Base-by-base conservation (phyloP, 2,797 vertebrate species). In the Micromesistius poutassou region DNA sequence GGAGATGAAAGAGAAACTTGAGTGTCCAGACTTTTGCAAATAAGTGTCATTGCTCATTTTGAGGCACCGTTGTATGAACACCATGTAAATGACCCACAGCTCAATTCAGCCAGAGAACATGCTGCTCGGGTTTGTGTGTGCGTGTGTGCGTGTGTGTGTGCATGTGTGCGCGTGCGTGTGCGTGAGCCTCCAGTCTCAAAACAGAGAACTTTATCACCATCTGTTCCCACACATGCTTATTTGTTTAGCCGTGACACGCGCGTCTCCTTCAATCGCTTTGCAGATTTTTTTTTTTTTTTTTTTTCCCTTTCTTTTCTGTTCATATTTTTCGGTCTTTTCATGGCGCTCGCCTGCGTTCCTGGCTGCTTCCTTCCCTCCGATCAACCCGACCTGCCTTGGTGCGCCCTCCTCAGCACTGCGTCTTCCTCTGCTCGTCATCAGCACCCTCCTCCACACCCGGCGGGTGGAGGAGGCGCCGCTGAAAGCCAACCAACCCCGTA, bases 151-250 rank as follows among this genome's bases (percentile, higher is more conserved):
- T 33, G 76, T 14, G 25, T 30, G 25, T 14, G 72, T 38, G 75
- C 76, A 79, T 78, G 42, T 36, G 75, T 76, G 77, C 77, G 82
- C 14, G 13, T 5, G 7, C 22, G 83, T 76, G 80, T 12, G 46
- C 76, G 73, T 4, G 46, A 90, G 86, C 86, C 81, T 86, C 84
- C 79, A 83, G 88, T 87, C 88, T 89, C 84, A 84, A 90, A 92
- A 89, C 88, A 85, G 89, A 91, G 88, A 91, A 89, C 89, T 92
- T 92, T 91, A 91, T 92, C 90, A 91, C 91, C 91, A 93, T 93
- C 92, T 93, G 92, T 91, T 91, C 89, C 79, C 87, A 85, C 91
- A 91, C 91, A 91, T 93, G 92, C 89, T 92, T 91, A 91, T 92
- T 93, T 93, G 90, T 91, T 91, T 91, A 90, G 88, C 88, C 74